Evolutionary conservation across 2,113 vertebrate genomes (phyloP).

Genomic region (Rafetus swinhoei): DNA sequence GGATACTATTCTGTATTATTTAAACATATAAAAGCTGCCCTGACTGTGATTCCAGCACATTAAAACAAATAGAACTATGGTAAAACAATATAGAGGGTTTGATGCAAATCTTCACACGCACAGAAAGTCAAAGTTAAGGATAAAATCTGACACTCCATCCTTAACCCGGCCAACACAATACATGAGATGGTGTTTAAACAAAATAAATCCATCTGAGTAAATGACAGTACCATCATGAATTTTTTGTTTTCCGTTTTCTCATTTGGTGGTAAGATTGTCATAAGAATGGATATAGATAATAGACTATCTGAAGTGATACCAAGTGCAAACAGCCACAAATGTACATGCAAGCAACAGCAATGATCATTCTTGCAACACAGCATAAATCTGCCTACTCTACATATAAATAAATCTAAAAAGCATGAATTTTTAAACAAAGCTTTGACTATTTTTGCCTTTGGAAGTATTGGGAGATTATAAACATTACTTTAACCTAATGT

Average conservation of each 20-base stretch:
- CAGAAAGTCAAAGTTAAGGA: not conserved
- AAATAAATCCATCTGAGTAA: not conserved
- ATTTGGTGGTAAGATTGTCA: slow-evolving; percentile 33
- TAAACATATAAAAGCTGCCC: not conserved
- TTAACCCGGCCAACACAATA: not conserved
- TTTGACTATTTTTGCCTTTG: slow-evolving; percentile 61
- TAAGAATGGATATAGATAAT: slow-evolving; percentile 41
- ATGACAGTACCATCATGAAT: not conserved
- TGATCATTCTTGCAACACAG: slow-evolving; percentile 63
- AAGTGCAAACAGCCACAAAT: slow-evolving; percentile 55
- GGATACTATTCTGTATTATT: not conserved
- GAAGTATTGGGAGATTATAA: slow-evolving; percentile 68
- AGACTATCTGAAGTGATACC: slow-evolving; percentile 53
- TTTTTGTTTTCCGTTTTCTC: too few relatives aligned
- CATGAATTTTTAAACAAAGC: slow-evolving; percentile 41
- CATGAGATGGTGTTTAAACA: not conserved
- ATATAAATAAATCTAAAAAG: slow-evolving; percentile 64
- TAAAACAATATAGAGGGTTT: not conserved
- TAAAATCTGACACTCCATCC: not conserved
- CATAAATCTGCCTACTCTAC: slow-evolving; percentile 21
- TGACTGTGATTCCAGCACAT: rapidly evolving
- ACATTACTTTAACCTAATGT: slow-evolving; percentile 65
- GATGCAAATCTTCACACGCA: not conserved
- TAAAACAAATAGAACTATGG: not conserved
- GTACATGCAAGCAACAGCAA: slow-evolving; percentile 7